phyloP scores from a whole-genome alignment of 2,888 invertebrate species.

The Melieria crassipennis region DNA sequence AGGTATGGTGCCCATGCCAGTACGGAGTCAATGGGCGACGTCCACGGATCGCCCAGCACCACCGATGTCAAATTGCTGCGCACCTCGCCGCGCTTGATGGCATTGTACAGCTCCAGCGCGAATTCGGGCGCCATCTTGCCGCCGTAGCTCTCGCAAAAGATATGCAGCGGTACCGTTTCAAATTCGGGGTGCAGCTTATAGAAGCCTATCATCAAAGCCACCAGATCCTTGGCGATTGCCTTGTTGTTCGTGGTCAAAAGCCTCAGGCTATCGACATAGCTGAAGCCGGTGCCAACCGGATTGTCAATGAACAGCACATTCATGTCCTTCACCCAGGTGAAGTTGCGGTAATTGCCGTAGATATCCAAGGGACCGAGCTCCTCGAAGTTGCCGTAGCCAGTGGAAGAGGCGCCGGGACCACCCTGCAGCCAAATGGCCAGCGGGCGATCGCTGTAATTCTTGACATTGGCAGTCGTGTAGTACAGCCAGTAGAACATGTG shows the following conservation, averaged over 20 bases:
- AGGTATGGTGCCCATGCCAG: slow-evolving; percentile 85
- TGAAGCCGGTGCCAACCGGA: slow-evolving; percentile 89
- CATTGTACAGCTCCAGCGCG: slow-evolving; percentile 70
- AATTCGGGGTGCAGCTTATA: slow-evolving; percentile 76
- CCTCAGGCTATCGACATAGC: slow-evolving; percentile 74
- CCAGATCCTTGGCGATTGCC: slow-evolving; percentile 79
- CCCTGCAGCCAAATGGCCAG: slow-evolving; percentile 91
- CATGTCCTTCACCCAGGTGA: slow-evolving; percentile 81
- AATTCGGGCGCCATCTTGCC: slow-evolving; percentile 93
- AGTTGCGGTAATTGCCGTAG: slow-evolving; percentile 74
- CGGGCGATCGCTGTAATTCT: slow-evolving; percentile 73
- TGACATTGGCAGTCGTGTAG: slow-evolving; percentile 74
- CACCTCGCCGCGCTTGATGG: slow-evolving; percentile 72
- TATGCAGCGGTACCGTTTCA: slow-evolving; percentile 78
- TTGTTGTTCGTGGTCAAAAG: slow-evolving; percentile 70
- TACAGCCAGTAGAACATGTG: slow-evolving; percentile 92
- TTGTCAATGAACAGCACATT: slow-evolving; percentile 90
- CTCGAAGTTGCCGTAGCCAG: slow-evolving; percentile 87
- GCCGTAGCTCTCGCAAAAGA: slow-evolving; percentile 91
- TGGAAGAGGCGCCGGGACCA: slow-evolving; percentile 83
- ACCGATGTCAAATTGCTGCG: slow-evolving; percentile 80
- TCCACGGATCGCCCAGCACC: slow-evolving; percentile 90
- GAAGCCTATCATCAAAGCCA: slow-evolving; percentile 77
- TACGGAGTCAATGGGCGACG: slow-evolving; percentile 86
- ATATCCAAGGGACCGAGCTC: slow-evolving; percentile 81